These are phyloP conservation scores for Azorinus chamasolen DNA, from an alignment of 2,888 invertebrate species.

Conservation along the genomic window DNA sequence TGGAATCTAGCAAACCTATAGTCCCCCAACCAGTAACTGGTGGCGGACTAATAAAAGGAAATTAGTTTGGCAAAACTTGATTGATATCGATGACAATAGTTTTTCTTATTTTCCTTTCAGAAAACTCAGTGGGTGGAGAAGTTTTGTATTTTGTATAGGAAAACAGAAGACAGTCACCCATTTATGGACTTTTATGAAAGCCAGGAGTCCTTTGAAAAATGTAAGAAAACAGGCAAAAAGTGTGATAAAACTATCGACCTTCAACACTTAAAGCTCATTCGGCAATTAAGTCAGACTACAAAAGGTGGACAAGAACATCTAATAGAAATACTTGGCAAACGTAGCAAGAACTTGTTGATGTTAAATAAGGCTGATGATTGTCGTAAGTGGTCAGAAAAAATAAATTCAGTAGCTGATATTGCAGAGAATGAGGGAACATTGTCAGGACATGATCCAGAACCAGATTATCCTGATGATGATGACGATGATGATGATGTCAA, in stretches of 20 bases:
- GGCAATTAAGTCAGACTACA: constrained; percentile 29
- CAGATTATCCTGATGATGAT: constrained; percentile 4
- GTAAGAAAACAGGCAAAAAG: constrained; percentile 27
- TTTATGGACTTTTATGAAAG: constrained; percentile 57
- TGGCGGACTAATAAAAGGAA: no score
- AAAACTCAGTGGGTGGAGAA: constrained; percentile 52
- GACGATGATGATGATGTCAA: constrained; percentile 35
- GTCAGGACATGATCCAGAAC: not conserved
- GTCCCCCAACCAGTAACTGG: no score
- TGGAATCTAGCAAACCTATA: no score
- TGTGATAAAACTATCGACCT: constrained; percentile 53
- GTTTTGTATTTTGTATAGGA: constrained; percentile 56
- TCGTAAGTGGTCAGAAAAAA: constrained; percentile 50
- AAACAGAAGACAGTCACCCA: constrained; percentile 36
- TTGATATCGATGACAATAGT: no score
- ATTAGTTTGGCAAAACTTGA: no score
- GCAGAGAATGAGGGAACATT: constrained; percentile 12
- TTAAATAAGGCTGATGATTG: constrained; percentile 43
- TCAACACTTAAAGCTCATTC: constrained; percentile 42
- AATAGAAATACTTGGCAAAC: constrained; percentile 59
- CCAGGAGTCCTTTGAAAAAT: constrained; percentile 23
- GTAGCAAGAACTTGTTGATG: constrained; percentile 51
- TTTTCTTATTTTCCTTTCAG: constrained; percentile 49
- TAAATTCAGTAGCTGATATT: constrained; percentile 9
- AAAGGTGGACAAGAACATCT: constrained; percentile 33